These are phyloP conservation scores for Pterois miles DNA, from an alignment of 2,797 vertebrate genomes.

Conservation along the genomic window DNA sequence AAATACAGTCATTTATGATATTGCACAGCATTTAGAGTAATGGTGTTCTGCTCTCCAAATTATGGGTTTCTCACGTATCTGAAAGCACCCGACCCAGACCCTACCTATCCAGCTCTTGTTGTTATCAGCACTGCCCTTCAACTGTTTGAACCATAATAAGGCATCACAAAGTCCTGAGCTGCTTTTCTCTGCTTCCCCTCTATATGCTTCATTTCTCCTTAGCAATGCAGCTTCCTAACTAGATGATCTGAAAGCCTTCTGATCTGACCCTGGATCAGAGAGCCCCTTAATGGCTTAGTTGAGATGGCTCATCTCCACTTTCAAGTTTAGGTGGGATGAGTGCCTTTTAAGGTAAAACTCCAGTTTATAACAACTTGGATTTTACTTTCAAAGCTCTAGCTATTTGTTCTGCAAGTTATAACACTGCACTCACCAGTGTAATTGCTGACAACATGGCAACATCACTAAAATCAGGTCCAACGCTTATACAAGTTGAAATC, in stretches of 20 bases:
- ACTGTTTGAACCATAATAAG: conserved; percentile 26
- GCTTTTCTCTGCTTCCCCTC: conserved; percentile 3
- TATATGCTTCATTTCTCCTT: conserved; percentile 44
- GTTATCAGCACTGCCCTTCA: neutral
- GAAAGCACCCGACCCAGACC: neutral
- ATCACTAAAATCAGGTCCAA: neutral
- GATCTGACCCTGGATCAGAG: conserved; percentile 26
- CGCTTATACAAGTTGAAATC: neutral
- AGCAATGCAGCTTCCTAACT: conserved; percentile 29
- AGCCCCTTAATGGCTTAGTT: neutral
- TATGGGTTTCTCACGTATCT: neutral
- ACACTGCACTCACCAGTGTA: neutral
- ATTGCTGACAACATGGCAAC: neutral
- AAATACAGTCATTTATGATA: neutral
- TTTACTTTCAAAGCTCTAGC: neutral
- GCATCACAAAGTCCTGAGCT: conserved; percentile 20
- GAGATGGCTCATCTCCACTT: conserved; percentile 1
- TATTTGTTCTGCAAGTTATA: neutral
- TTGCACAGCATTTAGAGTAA: neutral
- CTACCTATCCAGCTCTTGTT: neutral
- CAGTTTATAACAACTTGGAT: too few relatives aligned
- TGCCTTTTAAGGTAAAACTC: conserved; percentile 38
- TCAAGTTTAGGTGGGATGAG: neutral
- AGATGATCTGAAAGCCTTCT: conserved; percentile 5
- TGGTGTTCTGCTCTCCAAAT: neutral